Evolutionary conservation across 2,113 vertebrate species (phyloP), one percentile per base, ranked within the genome.

Genomic region (Microcebus murinus): DNA sequence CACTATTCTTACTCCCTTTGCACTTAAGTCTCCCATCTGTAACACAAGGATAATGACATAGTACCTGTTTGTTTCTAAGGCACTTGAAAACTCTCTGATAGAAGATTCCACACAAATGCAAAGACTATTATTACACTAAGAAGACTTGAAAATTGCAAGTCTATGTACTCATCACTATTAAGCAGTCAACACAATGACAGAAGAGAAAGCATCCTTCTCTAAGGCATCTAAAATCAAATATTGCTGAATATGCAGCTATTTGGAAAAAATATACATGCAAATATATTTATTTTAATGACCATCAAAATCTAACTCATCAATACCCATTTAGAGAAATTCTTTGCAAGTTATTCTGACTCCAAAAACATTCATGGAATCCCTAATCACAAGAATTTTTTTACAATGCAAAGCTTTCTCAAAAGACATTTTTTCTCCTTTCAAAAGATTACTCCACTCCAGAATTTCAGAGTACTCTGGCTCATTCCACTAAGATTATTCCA

Each of bases 101-200:
- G 31, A 96, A 96, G 63, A 91, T 82, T 91, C 81, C 45, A 96
- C 18, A 81, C 63, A 96, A 97, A 96, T 57, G 20, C 48, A 84
- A 29, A 93, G 63, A 77, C 86, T 76, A 93, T 96, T 89, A 95
- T 97, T 95, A 94, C 11, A 79, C 29, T 67, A 96, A 21, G 29
- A 95, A 95, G 83, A 92, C 80, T 57, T 97, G 92, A 95, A 97
- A 97, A 96, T 55, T 97, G 55, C 79, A 92, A 97, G 70, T 91
- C 81, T 0, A 1, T 73, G 61, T 90, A 97, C 61, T 96, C 42
- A 87, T 92, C 61, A 52, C 42, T 48, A 96, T 95, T 92, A 94
- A 89, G 91, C 36, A 95, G 48, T 90, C 84, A 92, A 94, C 95
- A 95, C 70, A 95, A 95, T 88, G 80, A 94, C 45, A 87, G 88